Conservation (phyloP, 2,888 invertebrate genomes). For the Amphimallon solstitiale region DNA sequence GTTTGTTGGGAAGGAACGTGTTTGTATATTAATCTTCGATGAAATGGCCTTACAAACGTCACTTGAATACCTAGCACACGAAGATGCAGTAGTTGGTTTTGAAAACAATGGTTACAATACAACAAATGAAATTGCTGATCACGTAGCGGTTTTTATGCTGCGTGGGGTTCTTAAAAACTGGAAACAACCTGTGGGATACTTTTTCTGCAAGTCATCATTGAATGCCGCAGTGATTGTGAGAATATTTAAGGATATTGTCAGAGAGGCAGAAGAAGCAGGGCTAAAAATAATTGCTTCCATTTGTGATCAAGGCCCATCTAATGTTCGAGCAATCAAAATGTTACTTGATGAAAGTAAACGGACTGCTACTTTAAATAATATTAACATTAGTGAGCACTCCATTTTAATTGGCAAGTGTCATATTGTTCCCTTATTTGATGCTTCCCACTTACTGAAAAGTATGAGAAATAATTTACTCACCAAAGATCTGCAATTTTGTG, state of each 20-base stretch:
- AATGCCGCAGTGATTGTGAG: not conserved
- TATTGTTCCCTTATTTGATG: conserved; percentile 41
- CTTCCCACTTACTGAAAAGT: conserved; percentile 43
- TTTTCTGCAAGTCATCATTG: not conserved
- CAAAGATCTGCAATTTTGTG: conserved; percentile 39
- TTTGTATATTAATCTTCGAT: not conserved
- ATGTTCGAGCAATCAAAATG: conserved; percentile 1
- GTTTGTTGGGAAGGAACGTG: too few relatives aligned
- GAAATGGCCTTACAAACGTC: conserved; percentile 7
- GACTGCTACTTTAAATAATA: not conserved
- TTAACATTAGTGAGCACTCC: not conserved
- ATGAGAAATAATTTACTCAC: conserved; percentile 42
- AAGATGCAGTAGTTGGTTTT: conserved; percentile 20
- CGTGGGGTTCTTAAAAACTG: not conserved
- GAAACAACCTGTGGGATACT: not conserved
- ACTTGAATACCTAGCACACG: conserved; percentile 2
- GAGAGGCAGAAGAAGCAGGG: not conserved
- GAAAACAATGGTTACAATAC: not conserved
- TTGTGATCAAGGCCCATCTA: not conserved
- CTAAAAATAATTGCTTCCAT: not conserved
- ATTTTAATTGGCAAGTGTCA: conserved; percentile 7
- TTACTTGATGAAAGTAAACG: not conserved
- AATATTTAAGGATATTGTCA: not conserved
- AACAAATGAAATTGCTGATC: not conserved
- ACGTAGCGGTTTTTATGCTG: not conserved